Base-by-base conservation (phyloP, 2,888 invertebrate species). In the Macaria liturata region DNA sequence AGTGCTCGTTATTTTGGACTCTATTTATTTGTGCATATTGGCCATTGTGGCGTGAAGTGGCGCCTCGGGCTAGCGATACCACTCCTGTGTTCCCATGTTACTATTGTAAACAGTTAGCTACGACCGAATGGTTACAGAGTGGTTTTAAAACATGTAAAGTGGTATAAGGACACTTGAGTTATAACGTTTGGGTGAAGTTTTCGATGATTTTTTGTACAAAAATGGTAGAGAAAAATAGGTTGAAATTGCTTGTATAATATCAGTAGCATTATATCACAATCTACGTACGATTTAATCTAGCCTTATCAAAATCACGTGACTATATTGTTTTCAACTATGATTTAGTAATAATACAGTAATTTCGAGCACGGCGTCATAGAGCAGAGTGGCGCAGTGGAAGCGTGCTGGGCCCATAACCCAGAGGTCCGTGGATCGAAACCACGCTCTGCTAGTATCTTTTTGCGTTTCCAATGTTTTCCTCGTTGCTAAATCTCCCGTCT, bases 361-460 rank as follows among this genome's bases (percentile, higher is more conserved):
- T 85, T 84, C 73, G 54, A 0, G 0, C 0, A 0, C 0, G 0
- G 0, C 0, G 0, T 0, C 48, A 75, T 3, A 50, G 49, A 83
- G 81, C 83, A 95, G 94, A 95, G 95, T 95, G 95, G 95, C 95
- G 95, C 95, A 95, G 95, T 94, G 95, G 95, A 95, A 94, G 95
- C 95, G 95, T 95, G 95, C 95, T 95, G 95, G 95, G 95, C 95
- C 95, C 95, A 95, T 95, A 95, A 95, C 95, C 95, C 96, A 96
- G 96, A 96, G 96, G 95, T 96, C 96, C 95, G 96, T 96, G 95
- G 95, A 95, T 95, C 95, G 95, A 95, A 95, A 95, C 95, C 95
- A 95, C 94, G 95, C 94, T 94, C 94, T 94, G 94, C 94, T 94
- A 94, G 4, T 46, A 44, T n/a, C 37, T 69, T 73, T 79, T 76